Evolutionary conservation across 2,113 vertebrate genomes (phyloP).

Genomic region (Poeciliopsis occidentalis): DNA sequence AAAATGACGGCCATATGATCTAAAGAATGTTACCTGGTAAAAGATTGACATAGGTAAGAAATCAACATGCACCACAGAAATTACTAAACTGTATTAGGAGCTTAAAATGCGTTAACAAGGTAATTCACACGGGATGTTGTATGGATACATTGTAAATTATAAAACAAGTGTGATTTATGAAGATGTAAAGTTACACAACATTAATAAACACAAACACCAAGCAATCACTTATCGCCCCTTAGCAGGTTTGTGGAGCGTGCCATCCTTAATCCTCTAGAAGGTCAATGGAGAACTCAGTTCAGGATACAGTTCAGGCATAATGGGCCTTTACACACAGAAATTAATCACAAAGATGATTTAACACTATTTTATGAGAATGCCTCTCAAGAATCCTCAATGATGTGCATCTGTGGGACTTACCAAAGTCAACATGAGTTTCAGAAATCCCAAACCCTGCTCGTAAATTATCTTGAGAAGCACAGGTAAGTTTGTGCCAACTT

Average conservation of each 20-base stretch:
- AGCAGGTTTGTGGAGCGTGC: conserved; percentile 50
- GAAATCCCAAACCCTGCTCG: conserved; percentile 56
- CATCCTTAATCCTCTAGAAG: conserved; percentile 66
- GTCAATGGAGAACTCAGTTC: conserved; percentile 61
- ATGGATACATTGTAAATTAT: conserved; percentile 19
- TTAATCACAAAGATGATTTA: conserved; percentile 65
- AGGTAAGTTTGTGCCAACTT: conserved; percentile 41
- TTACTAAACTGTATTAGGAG: conserved; percentile 13
- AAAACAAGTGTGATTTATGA: conserved; percentile 57
- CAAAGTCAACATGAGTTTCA: conserved; percentile 58
- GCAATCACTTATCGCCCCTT: conserved; percentile 52
- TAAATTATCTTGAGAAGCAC: conserved; percentile 72
- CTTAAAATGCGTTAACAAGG: conserved; percentile 24
- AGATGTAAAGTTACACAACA: conserved; percentile 49
- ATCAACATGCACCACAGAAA: no score
- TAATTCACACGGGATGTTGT: conserved; percentile 34
- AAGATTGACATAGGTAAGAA: no score
- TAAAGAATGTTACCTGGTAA: no score
- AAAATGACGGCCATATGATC: no score
- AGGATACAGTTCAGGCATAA: conserved; percentile 37
- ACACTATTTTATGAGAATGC: conserved; percentile 58
- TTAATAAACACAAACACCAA: conserved; percentile 49
- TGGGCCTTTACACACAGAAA: conserved; percentile 57
- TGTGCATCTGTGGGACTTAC: conserved; percentile 54
- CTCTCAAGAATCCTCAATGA: conserved; percentile 25